These are phyloP conservation scores for Adelges cooleyi DNA, from an alignment of 1,140 invertebrate genomes.

Conservation along the genomic window DNA sequence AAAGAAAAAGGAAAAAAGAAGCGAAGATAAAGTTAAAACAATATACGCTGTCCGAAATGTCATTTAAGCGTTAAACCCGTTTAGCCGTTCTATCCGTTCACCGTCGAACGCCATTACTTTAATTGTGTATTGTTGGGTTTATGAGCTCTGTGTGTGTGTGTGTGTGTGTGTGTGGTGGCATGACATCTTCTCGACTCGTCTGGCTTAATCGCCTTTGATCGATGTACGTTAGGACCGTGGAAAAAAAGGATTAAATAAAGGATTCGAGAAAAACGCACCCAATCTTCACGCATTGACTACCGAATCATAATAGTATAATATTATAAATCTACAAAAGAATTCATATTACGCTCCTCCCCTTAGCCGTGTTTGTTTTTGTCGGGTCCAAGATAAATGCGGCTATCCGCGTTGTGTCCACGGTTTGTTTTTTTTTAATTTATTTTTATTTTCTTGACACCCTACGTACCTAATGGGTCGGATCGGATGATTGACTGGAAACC, in stretches of 20 bases:
- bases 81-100: conserved; percentile 4
- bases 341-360: conserved; percentile 1
- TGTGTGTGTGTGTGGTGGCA: not conserved
- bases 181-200: not conserved
- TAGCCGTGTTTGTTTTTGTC: conserved; percentile 11
- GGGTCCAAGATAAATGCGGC: conserved; percentile 2
- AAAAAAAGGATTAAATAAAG: too few species aligned
- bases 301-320: too few species aligned
- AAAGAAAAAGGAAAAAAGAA: not conserved
- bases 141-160: too few species aligned
- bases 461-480: conserved; percentile 17
- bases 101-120: conserved; percentile 26
- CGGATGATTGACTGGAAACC: conserved; percentile 21
- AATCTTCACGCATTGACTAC: conserved; percentile 13
- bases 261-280: conserved; percentile 10
- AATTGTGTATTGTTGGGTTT: conserved; percentile 15
- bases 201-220: conserved; percentile 3
- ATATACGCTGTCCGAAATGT: conserved; percentile 28
- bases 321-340: conserved; percentile 18
- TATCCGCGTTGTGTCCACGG: not conserved
- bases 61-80: conserved; percentile 26
- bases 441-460: too few species aligned
- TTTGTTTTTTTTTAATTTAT: too few species aligned
- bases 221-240: not conserved
- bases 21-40: conserved; percentile 20